Evolutionary conservation across 2,113 vertebrate genomes (phyloP), one percentile per base, ranked within the genome.

Genomic region (Leiothrix lutea): DNA sequence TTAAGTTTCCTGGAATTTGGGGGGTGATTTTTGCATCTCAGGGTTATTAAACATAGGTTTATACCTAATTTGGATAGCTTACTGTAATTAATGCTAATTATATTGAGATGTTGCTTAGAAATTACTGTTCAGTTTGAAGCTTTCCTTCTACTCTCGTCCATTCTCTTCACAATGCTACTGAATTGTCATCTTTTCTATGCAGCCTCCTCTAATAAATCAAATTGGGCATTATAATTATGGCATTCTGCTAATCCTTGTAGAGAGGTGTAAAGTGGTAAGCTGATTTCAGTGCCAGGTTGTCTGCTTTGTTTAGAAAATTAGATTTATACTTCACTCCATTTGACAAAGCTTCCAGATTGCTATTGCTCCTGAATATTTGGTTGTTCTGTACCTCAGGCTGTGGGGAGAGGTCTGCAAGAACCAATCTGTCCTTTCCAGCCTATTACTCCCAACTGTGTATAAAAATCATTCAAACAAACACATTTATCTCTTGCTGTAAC

Each of bases 231-330:
- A 94, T 91, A 97, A 95, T 97, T 94, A 94, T 28, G 92, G 86
- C 84, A 80, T 94, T 96, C 78, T 91, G 91, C 94, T 97, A 96
- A 97, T 97, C 91, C 94, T 87, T 70, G 77, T 75, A 62, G 83
- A 89, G 95, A 95, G 77, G 91, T 94, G 89, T 87, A 60, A 92
- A 96, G 89, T 90, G 86, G 86, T 95, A 94, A 92, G 94, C 95
- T 94, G 91, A 92, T 94, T 87, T 87, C 88, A 92, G 78, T 95
- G 94, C 91, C 91, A 95, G 94, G 95, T 97, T 96, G 90, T 95
- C 95, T 95, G 83, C 94, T 97, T 97, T 96, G 80, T 96, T 96
- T 95, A 87, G 89, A 92, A 93, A 97, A 97, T 94, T 80, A 96
- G 80, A 89, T 92, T 92, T 96, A 77, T 90, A 62, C 70, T 91